Percentiles rank a stretch among this genome's conserved stretches.
These are phyloP conservation scores for Doryteuthis pealeii DNA, from an alignment of 1,140 invertebrate species.

Conservation along the genomic window DNA sequence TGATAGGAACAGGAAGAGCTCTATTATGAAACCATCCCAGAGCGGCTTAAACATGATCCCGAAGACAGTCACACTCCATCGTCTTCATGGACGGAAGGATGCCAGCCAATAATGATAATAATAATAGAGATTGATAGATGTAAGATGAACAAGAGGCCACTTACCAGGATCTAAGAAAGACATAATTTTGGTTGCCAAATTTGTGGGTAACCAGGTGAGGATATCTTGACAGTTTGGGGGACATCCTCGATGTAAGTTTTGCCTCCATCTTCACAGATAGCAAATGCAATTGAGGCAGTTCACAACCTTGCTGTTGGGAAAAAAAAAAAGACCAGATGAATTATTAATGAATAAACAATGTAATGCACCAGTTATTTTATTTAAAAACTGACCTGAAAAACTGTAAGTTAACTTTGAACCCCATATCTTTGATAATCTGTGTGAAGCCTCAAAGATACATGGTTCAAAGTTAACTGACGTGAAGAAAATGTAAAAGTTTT, in stretches of 20 bases:
- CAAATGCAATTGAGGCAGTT: slow-evolving; percentile 60
- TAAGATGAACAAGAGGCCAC: background rate
- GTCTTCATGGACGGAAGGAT: too few species aligned
- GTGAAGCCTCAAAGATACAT: too few species aligned
- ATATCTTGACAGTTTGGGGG: slow-evolving; percentile 63
- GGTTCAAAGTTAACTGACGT: too few species aligned
- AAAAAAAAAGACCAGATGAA: background rate
- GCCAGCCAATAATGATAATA: too few species aligned
- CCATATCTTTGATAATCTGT: background rate
- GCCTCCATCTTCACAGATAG: slow-evolving; percentile 59
- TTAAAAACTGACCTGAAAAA: background rate
- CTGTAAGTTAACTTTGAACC: slow-evolving; percentile 14
- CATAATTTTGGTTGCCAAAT: slow-evolving; percentile 59
- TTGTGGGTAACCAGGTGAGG: slow-evolving; percentile 60
- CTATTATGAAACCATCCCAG: too few species aligned
- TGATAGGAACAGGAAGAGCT: too few species aligned
- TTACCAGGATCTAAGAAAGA: slow-evolving; percentile 64
- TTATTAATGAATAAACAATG: too few species aligned
- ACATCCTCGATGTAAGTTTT: slow-evolving; percentile 60
- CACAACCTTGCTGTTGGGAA: slow-evolving; percentile 55
- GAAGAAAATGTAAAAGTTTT: too few species aligned
- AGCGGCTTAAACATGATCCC: too few species aligned
- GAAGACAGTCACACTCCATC: too few species aligned
- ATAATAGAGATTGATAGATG: too few species aligned
- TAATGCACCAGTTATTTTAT: too few species aligned